These are phyloP conservation scores for Zoanthus sociatus DNA, from an alignment of 92 coral and sea anemone genomes.

Conservation along the genomic window DNA sequence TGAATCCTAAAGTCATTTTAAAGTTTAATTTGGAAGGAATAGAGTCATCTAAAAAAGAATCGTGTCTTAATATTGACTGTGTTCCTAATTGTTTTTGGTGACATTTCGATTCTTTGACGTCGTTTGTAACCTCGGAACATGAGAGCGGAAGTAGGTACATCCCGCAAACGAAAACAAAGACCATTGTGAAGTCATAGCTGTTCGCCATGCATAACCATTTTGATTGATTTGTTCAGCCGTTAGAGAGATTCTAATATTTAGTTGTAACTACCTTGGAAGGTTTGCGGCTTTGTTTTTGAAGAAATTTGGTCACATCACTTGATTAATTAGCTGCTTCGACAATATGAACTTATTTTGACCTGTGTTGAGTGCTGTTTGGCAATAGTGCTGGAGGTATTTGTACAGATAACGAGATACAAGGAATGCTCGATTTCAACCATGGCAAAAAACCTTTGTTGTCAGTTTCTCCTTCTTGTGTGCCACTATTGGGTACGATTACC, in stretches of 20 bases:
- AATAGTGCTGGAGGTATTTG: constrained; percentile 4
- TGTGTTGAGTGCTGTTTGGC: neutral
- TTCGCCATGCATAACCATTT: neutral
- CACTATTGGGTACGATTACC: neutral
- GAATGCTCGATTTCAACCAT: neutral
- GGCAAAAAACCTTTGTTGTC: neutral
- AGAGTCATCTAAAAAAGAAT: too few relatives aligned
- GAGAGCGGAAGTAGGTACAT: neutral
- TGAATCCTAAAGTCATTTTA: too few relatives aligned
- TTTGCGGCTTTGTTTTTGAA: neutral
- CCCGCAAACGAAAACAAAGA: neutral
- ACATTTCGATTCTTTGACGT: neutral
- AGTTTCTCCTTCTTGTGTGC: constrained; percentile 10
- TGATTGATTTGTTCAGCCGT: neutral
- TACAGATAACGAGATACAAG: neutral
- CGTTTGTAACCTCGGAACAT: neutral
- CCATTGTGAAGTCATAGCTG: constrained; percentile 11
- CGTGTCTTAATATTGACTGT: too few relatives aligned
- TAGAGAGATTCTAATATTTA: neutral
- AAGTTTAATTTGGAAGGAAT: too few relatives aligned
- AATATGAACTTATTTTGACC: neutral
- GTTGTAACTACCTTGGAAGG: neutral
- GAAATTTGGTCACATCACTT: neutral
- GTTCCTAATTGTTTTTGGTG: neutral
- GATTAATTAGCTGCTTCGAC: neutral